phyloP scores from a whole-genome alignment of 2,888 invertebrate species.

The Flabesymbios commensalis region DNA sequence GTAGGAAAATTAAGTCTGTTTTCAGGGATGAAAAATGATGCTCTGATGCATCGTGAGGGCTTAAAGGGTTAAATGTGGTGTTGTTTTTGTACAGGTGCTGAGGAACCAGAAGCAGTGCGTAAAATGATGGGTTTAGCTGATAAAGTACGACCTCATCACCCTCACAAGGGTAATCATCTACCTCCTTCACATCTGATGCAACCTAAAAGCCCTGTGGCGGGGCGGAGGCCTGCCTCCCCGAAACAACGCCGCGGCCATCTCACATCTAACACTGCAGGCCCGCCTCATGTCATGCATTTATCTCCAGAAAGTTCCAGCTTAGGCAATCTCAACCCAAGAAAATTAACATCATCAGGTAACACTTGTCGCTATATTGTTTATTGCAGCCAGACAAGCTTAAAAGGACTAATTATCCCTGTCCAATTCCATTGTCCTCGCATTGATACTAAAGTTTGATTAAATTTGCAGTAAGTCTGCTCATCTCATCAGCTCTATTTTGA shows the following conservation, averaged over 20 bases:
- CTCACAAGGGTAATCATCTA: constrained; percentile 75
- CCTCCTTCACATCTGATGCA: constrained; percentile 67
- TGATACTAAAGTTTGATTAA: too few relatives aligned
- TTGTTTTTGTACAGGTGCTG: constrained; percentile 80
- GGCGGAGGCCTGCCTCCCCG: constrained; percentile 2
- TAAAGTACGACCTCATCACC: constrained; percentile 57
- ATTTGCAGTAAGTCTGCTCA: too few relatives aligned
- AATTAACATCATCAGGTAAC: constrained; percentile 56
- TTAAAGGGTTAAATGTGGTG: too few relatives aligned
- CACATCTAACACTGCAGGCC: constrained; percentile 64
- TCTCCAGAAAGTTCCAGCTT: constrained; percentile 93
- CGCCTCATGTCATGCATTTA: constrained; percentile 75
- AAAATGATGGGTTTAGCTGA: constrained; percentile 85
- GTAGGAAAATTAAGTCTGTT: too few relatives aligned
- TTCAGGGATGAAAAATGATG: too few relatives aligned
- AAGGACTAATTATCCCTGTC: too few relatives aligned
- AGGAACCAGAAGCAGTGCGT: constrained; percentile 94
- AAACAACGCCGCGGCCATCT: neutral
- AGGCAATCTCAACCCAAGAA: constrained; percentile 84
- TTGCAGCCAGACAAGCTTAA: too few relatives aligned
- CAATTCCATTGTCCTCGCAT: too few relatives aligned
- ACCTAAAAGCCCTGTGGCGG: neutral
- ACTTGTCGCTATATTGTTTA: neutral
- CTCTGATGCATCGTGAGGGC: too few relatives aligned
- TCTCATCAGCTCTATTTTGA: too few relatives aligned